Evolutionary conservation across 2,797 vertebrate species (phyloP), one percentile per base, ranked within the genome.

Genomic region (Gymnothorax javanicus): DNA sequence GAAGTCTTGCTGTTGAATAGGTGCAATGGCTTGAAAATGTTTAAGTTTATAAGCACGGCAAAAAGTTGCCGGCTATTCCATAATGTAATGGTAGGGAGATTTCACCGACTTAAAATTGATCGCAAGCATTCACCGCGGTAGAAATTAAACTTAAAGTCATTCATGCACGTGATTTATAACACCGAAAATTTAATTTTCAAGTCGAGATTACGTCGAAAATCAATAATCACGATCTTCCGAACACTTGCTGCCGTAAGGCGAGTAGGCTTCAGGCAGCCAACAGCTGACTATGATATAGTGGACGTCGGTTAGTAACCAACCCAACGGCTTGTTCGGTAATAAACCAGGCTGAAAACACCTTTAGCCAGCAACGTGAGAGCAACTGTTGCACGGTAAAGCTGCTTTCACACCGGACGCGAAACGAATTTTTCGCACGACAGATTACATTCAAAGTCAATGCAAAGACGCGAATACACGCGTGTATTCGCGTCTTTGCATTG

Each of bases 281-380:
- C 33, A 75, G 71, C 27, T 33, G 33, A 15, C 71, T 79, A n/a
- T 15, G 13, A 15, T 23, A 54, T 50, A 8, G 15, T 17, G 52
- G 25, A 23, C 77, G 52, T 81, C 50, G 77, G 20, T 56, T 23
- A 23, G 75, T 81, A 81, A 81, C 54, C 77, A 81, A 81, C 52
- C 7, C 20, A 17, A 20, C 52, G 13, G 73, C 73, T 20, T 20
- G 43, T 13, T 43, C 2, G 69, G 33, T 52, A 77, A 50, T 52
- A 75, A 5, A 75, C 12, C 17, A 60, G 17, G 5, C 15, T 50
- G 43, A 13, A 17, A 52, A 43, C 43, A 56, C 50, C 50, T 81
- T 81, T 81, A n/a, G 77, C 50, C 56, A 81, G 9, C 77, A n/a
- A 81, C 52, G 54, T 56, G 77, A 56, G 54, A 54, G 77, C 77